These are phyloP conservation scores for Rachycentron canadum DNA, from an alignment of 2,797 vertebrate genomes.

Conservation along the genomic window DNA sequence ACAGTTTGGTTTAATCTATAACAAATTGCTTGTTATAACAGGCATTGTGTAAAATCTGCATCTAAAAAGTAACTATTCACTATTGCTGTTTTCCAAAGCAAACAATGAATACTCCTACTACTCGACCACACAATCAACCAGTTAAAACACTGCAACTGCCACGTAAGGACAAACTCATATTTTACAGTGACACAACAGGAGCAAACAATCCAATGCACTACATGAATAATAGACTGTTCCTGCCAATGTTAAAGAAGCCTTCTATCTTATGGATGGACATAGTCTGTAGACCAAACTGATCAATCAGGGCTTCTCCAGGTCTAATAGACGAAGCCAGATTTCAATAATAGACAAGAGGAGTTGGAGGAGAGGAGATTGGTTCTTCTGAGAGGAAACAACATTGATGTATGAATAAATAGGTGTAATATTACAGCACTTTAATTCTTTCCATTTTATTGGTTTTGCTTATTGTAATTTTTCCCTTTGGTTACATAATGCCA, in stretches of 20 bases:
- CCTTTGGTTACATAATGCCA: neutral
- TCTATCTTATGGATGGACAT: slow-evolving; percentile 38
- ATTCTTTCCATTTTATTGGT: neutral
- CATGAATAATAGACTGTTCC: slow-evolving; percentile 13
- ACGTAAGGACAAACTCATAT: neutral
- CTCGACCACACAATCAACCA: neutral
- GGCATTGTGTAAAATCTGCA: too few relatives aligned
- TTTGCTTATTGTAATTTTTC: neutral
- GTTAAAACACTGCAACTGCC: neutral
- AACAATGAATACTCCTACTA: neutral
- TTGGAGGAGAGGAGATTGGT: slow-evolving; percentile 16
- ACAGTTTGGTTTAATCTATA: too few relatives aligned
- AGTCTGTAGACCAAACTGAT: slow-evolving; percentile 34
- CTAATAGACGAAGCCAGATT: slow-evolving; percentile 2
- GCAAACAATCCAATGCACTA: neutral
- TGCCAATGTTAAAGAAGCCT: slow-evolving; percentile 2
- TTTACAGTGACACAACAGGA: neutral
- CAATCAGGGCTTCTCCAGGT: slow-evolving; percentile 28
- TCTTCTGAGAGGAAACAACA: neutral
- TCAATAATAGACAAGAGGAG: slow-evolving; percentile 19
- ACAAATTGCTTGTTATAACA: too few relatives aligned
- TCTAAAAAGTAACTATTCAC: too few relatives aligned
- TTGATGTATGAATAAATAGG: neutral
- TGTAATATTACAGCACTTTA: neutral
- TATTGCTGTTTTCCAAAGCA: neutral